Conservation (phyloP, 1,140 invertebrate genomes). For the Diabrotica virgifera region DNA sequence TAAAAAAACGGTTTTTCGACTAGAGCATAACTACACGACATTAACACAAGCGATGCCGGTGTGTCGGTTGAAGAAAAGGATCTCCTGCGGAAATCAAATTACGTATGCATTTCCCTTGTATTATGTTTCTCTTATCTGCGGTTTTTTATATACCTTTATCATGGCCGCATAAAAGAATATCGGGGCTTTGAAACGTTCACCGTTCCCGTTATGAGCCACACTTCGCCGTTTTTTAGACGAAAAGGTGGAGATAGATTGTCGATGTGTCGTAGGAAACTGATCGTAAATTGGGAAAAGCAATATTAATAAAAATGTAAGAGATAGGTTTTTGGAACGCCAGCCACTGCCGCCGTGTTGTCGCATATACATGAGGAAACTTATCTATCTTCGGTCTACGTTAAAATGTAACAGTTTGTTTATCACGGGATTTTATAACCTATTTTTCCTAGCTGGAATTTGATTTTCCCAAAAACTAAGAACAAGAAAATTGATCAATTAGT, state of each 20-base stretch:
- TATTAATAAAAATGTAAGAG: conserved; percentile 28
- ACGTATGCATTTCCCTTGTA: conserved; percentile 39
- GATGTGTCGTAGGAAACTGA: conserved; percentile 21
- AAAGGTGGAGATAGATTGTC: conserved; percentile 26
- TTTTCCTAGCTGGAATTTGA: too few relatives aligned
- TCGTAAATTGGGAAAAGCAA: conserved; percentile 29
- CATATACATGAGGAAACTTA: not conserved
- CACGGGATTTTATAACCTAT: too few relatives aligned
- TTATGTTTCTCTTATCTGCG: conserved; percentile 36
- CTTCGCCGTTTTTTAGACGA: conserved; percentile 16
- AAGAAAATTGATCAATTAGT: too few relatives aligned
- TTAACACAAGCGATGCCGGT: not conserved
- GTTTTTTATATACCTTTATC: conserved; percentile 38
- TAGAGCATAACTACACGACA: conserved; percentile 5
- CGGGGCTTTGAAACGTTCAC: conserved; percentile 18
- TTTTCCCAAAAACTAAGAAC: too few relatives aligned
- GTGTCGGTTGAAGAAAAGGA: not conserved
- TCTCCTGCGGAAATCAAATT: conserved; percentile 39
- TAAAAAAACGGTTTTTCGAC: not conserved
- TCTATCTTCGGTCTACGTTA: not conserved
- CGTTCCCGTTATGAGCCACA: conserved; percentile 6
- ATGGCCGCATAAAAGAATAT: conserved; percentile 29
- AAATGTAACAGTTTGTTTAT: not conserved
- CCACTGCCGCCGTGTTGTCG: not conserved
- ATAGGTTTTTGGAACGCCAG: conserved; percentile 5